Conservation (phyloP, 2,113 vertebrate genomes). For the Brienomyrus brachyistius region DNA sequence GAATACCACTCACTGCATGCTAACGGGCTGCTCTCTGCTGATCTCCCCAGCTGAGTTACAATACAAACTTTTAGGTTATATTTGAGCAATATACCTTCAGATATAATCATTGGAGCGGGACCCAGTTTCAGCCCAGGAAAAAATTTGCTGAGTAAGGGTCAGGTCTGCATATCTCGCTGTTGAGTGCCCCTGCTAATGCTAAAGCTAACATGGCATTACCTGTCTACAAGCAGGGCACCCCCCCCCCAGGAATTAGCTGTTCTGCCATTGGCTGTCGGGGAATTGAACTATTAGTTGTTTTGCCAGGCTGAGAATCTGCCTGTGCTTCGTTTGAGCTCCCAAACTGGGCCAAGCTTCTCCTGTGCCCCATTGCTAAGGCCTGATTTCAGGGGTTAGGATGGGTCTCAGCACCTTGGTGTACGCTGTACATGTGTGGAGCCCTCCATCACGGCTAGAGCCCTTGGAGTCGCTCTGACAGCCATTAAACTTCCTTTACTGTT, state of each 20-base stretch:
- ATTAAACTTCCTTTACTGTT: conserved; percentile 45
- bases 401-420: background rate
- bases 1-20: background rate
- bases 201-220: background rate
- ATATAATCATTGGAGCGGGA: background rate
- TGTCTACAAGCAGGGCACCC: background rate
- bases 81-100: background rate
- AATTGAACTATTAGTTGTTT: background rate
- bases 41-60: background rate
- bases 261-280: background rate
- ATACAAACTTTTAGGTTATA: background rate
- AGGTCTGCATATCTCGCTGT: background rate
- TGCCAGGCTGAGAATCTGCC: background rate
- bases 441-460: conserved; percentile 22
- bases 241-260: background rate
- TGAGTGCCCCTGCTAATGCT: background rate
- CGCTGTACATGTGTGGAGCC: background rate
- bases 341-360: background rate
- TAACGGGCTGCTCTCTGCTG: background rate
- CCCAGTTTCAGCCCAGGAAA: background rate
- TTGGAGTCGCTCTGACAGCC: conserved; percentile 47
- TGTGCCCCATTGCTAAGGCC: background rate
- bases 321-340: background rate
- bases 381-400: background rate
- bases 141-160: background rate